Conservation (phyloP, 2,888 invertebrate genomes). For the Monoplex corrugatus region DNA sequence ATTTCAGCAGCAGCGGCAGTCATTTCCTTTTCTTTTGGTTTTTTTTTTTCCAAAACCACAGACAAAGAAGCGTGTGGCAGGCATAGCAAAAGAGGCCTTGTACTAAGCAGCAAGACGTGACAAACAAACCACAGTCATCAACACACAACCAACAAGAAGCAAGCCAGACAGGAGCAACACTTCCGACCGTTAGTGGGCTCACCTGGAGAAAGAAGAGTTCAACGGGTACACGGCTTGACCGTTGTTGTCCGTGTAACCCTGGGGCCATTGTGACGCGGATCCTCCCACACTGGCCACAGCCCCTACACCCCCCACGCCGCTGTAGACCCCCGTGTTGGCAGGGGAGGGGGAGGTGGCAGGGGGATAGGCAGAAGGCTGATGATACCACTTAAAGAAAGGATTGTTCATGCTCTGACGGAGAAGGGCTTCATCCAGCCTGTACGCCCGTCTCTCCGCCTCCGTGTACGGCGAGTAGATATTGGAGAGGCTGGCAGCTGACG, state of each 20-base stretch:
- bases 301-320: constrained; percentile 61
- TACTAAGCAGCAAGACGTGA: neutral
- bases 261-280: constrained; percentile 71
- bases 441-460: constrained; percentile 75
- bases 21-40: no score
- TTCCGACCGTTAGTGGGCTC: constrained; percentile 24
- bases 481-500: constrained; percentile 65
- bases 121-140: neutral
- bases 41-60: no score
- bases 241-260: constrained; percentile 68
- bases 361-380: constrained; percentile 56
- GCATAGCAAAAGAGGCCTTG: neutral
- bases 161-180: neutral
- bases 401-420: constrained; percentile 76
- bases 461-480: constrained; percentile 76
- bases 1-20: no score
- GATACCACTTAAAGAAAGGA: constrained; percentile 78
- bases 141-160: neutral
- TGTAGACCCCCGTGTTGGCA: constrained; percentile 61
- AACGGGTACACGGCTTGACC: constrained; percentile 68
- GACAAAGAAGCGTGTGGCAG: no score
- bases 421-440: constrained; percentile 75
- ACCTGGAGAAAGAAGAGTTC: constrained; percentile 67
- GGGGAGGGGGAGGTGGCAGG: constrained; percentile 49
- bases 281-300: constrained; percentile 64